Base-by-base conservation (phyloP, 1,140 invertebrate species). In the Teleogryllus occipitalis region DNA sequence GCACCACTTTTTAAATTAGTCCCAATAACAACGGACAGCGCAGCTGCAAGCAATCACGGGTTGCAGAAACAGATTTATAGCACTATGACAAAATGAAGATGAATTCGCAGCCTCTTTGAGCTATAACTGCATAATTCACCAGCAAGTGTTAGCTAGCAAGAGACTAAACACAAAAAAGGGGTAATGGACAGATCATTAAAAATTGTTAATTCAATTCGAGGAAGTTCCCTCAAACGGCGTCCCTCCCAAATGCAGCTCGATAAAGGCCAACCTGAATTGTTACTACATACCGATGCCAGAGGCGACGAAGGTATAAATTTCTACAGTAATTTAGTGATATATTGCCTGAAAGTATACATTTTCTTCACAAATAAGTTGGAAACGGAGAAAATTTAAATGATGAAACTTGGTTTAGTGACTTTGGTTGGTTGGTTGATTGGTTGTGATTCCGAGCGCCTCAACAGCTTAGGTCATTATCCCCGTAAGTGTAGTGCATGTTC, bases 51-150 rank as follows among this genome's bases (percentile, higher is more conserved):
- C n/a, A n/a, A n/a, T n/a, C 82, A 82, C 81, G 81, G 82, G 82
- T 82, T 80, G 79, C 80, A 76, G 81, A 79, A 84, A 84, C 82
- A 82, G 82, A 77, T 83, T 81, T 82, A 82, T 84, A 54, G 78
- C 79, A 80, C 79, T 83, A 80, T 82, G 81, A 80, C 81, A 82
- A 48, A 83, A 84, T 81, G 81, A 84, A 78, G 79, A 83, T 79
- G 77, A 83, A 75, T 83, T 82, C 74, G 82, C 80, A 83, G 81
- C 82, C 76, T 84, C 84, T 81, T 82, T 84, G 80, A 83, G 81
- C 81, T 84, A 84, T 82, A 82, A 84, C 83, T 84, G 82, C 78
- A 82, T 85, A 83, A 84, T 84, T 83, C 82, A 85, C 81, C 82
- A 85, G 79, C 82, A 83, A 81, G 81, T 83, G 81, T 80, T 84